Conservation (phyloP, 2,888 invertebrate genomes). For the Odontocolon sp. region DNA sequence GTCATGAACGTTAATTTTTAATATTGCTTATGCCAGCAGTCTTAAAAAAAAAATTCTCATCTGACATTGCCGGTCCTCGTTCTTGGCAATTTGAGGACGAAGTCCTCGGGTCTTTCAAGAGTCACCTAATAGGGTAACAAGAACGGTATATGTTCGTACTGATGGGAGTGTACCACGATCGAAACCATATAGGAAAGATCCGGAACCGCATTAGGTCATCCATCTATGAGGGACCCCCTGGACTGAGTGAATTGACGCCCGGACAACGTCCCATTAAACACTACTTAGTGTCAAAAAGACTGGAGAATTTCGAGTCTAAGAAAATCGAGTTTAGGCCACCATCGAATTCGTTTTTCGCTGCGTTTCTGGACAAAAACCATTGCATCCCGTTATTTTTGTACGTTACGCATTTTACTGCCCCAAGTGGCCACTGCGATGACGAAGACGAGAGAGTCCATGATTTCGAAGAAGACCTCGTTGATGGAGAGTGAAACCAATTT, state of each 20-base stretch:
- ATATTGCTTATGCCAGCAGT: neutral
- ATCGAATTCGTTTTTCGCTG: slow-evolving; percentile 33
- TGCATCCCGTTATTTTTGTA: slow-evolving; percentile 5
- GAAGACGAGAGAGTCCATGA: neutral
- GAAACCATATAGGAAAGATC: neutral
- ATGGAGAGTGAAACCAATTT: slow-evolving; percentile 64
- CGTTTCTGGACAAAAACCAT: slow-evolving; percentile 10
- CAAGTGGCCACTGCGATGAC: neutral
- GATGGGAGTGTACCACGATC: neutral
- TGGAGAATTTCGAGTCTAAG: slow-evolving; percentile 8
- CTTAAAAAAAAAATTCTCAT: slow-evolving; percentile 3
- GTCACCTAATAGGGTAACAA: neutral
- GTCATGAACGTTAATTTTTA: slow-evolving; percentile 17
- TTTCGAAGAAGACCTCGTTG: neutral
- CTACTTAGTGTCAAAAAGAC: slow-evolving; percentile 59
- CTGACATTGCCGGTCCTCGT: neutral
- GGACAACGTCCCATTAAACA: slow-evolving; percentile 58
- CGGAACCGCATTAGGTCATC: neutral
- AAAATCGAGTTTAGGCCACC: slow-evolving; percentile 23
- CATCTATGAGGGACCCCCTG: neutral
- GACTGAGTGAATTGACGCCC: neutral
- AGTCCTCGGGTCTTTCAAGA: neutral
- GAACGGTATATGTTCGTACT: slow-evolving; percentile 1
- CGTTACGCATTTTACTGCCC: slow-evolving; percentile 13
- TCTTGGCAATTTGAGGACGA: neutral